Percentiles rank a stretch among this genome's conserved stretches.
Evolutionary conservation across 2,113 vertebrate genomes (phyloP).

Genomic region (Gracilinanus agilis): DNA sequence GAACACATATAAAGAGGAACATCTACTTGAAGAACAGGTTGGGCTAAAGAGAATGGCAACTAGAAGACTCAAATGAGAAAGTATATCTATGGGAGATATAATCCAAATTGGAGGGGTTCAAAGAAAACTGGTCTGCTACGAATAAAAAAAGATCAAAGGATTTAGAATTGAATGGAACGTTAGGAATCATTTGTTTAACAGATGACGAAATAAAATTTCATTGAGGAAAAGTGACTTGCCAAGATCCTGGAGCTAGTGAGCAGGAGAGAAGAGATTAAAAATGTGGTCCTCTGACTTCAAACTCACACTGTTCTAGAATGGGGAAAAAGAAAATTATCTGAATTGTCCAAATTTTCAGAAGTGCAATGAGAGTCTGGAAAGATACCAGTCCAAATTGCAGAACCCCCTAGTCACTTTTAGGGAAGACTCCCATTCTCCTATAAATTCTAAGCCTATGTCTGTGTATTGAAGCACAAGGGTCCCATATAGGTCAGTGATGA

Average conservation of each 20-base stretch:
- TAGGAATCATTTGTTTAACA: not conserved
- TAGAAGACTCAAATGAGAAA: not conserved
- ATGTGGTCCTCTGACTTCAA: not conserved
- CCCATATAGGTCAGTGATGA: constrained; percentile 19
- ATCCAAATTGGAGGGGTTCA: not conserved
- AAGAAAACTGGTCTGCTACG: not conserved
- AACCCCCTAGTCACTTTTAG: constrained; percentile 43
- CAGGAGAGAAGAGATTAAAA: not conserved
- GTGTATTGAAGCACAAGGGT: constrained; percentile 22
- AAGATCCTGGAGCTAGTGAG: not conserved
- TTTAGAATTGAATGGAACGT: not conserved
- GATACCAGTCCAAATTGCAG: constrained; percentile 34
- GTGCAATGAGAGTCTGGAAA: not conserved
- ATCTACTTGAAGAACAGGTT: not conserved
- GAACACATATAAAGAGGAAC: not conserved
- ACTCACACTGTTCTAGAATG: not conserved
- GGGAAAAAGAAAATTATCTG: not conserved
- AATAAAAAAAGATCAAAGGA: not conserved
- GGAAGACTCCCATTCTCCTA: constrained; percentile 42
- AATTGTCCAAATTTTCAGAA: not conserved
- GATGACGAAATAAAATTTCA: not conserved
- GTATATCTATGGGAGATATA: not conserved
- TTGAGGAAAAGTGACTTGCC: not conserved
- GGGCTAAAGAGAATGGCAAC: not conserved
- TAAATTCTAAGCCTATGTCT: constrained; percentile 31